Evolutionary conservation across 2,113 vertebrate species (phyloP).

Genomic region (Numida meleagris): DNA sequence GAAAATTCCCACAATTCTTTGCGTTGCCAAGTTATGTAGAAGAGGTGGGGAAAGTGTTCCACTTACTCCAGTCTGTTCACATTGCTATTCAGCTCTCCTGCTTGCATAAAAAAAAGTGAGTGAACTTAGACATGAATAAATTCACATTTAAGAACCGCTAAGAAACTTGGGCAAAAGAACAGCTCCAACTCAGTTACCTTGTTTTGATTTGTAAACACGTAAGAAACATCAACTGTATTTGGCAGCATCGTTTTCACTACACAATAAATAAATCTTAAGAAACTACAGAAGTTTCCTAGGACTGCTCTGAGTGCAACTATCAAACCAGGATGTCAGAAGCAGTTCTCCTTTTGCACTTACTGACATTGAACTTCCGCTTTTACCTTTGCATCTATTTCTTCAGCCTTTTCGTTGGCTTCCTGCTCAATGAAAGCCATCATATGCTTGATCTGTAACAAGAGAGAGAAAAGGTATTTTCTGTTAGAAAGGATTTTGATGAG

Average conservation of each 20-base stretch:
- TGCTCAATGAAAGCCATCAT: slow-evolving; percentile 99
- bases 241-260: neutral
- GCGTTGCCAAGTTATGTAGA: neutral
- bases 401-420: slow-evolving; percentile 98
- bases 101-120: neutral
- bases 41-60: neutral
- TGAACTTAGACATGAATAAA: neutral
- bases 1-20: neutral
- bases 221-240: neutral
- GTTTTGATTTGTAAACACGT: neutral
- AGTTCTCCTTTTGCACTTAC: neutral
- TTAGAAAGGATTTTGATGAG: neutral
- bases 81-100: neutral
- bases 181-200: neutral
- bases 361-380: slow-evolving; percentile 22
- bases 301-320: neutral
- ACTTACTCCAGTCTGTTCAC: neutral
- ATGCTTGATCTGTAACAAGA: slow-evolving; percentile 90
- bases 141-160: neutral
- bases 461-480: neutral
- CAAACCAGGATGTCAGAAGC: neutral
- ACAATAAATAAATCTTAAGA: neutral
- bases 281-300: neutral
- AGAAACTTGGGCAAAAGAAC: neutral
- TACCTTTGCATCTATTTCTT: slow-evolving; percentile 99